These are phyloP conservation scores for Globia sparganii DNA, from an alignment of 2,888 invertebrate genomes.

Conservation along the genomic window DNA sequence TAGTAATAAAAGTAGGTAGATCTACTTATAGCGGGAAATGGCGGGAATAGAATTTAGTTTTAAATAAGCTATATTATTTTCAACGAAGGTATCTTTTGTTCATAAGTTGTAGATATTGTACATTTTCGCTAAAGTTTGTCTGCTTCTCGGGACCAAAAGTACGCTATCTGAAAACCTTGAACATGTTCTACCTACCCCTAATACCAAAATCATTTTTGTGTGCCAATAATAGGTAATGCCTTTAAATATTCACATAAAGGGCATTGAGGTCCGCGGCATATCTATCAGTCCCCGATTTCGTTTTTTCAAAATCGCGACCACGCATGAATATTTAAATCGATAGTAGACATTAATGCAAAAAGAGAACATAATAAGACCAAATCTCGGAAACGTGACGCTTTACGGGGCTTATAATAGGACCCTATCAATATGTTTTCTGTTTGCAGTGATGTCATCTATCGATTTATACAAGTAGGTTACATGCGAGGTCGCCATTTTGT, in stretches of 20 bases:
- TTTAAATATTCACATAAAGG: not conserved
- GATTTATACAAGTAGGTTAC: too few species aligned
- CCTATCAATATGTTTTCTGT: too few species aligned
- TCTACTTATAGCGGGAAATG: slow-evolving; percentile 24
- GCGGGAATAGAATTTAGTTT: slow-evolving; percentile 38
- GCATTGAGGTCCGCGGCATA: too few species aligned
- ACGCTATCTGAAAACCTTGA: not conserved
- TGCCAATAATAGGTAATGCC: not conserved
- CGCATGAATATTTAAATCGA: too few species aligned
- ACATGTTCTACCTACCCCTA: not conserved
- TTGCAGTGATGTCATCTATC: too few species aligned
- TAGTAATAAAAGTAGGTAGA: slow-evolving; percentile 55
- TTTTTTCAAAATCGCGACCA: too few species aligned
- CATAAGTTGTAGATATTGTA: not conserved
- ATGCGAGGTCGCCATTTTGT: too few species aligned
- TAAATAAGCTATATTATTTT: slow-evolving; percentile 54
- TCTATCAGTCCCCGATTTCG: too few species aligned
- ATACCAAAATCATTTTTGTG: not conserved
- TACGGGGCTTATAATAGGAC: too few species aligned
- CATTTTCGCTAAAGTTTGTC: not conserved
- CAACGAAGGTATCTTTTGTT: not conserved
- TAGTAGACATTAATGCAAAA: too few species aligned
- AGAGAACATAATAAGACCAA: too few species aligned
- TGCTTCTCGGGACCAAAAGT: not conserved
- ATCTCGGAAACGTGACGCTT: too few species aligned